phyloP scores from a whole-genome alignment of 2,888 invertebrate genomes.

The Cecidostiba fungosa region DNA sequence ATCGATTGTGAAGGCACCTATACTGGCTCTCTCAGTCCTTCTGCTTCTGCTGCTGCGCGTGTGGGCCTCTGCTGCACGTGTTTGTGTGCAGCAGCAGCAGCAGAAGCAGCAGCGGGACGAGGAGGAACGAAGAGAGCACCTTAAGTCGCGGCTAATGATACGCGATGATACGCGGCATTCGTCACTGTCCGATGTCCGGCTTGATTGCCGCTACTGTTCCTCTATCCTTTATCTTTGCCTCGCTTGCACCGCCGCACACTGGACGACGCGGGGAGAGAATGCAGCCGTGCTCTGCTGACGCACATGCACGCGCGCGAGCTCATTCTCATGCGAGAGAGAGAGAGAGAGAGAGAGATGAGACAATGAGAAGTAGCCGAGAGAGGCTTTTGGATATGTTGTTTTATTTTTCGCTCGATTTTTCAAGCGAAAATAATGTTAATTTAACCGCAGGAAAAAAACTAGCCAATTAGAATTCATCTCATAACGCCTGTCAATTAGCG shows the following conservation, averaged over 20 bases:
- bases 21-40: constrained; percentile 7
- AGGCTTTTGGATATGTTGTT: neutral
- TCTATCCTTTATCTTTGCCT: constrained; percentile 54
- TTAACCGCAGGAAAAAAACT: neutral
- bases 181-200: constrained; percentile 78
- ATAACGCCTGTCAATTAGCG: constrained; percentile 45
- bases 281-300: neutral
- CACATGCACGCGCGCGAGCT: constrained; percentile 33
- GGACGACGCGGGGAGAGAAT: neutral
- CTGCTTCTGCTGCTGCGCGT: constrained; percentile 13
- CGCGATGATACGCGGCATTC: constrained; percentile 79
- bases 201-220: constrained; percentile 79
- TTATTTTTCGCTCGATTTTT: neutral
- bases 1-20: constrained; percentile 48
- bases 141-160: constrained; percentile 76
- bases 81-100: neutral
- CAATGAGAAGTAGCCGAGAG: constrained; percentile 33
- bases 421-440: neutral
- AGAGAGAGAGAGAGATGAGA: constrained; percentile 10
- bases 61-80: constrained; percentile 35
- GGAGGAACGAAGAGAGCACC: constrained; percentile 62
- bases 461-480: constrained; percentile 38
- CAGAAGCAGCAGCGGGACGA: constrained; percentile 28
- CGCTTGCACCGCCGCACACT: constrained; percentile 9
- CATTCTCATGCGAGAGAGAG: constrained; percentile 41